Evolutionary conservation across 2,888 invertebrate genomes (phyloP).

Genomic region (Caenorhabditis sp.): DNA sequence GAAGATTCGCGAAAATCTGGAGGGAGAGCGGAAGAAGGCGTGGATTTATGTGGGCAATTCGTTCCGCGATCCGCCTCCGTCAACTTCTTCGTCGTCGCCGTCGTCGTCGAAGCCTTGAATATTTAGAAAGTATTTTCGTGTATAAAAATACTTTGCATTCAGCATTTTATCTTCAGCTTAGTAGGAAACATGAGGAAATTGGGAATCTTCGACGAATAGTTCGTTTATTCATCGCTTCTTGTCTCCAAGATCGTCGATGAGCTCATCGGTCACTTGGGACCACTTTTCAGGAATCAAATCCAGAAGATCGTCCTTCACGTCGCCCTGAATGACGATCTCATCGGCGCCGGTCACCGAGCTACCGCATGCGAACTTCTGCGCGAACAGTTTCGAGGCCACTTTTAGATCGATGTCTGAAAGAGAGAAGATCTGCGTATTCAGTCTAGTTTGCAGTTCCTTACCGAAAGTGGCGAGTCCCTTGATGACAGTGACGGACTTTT

Average conservation of each 20-base stretch:
- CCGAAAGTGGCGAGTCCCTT: slow-evolving; percentile 83
- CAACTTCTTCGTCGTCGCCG: neutral
- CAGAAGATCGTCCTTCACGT: slow-evolving; percentile 97
- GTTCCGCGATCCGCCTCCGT: slow-evolving; percentile 18
- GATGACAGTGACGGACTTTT: slow-evolving; percentile 98
- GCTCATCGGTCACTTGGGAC: slow-evolving; percentile 82
- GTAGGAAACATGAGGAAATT: neutral
- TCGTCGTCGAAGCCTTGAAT: slow-evolving; percentile 20
- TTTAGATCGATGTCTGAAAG: slow-evolving; percentile 93
- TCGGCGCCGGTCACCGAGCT: slow-evolving; percentile 95
- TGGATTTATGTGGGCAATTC: slow-evolving; percentile 55
- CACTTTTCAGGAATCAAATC: slow-evolving; percentile 98
- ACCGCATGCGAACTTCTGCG: slow-evolving; percentile 98
- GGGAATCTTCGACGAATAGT: neutral
- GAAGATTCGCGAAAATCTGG: slow-evolving; percentile 28
- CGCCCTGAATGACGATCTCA: slow-evolving; percentile 92
- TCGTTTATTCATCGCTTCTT: slow-evolving; percentile 64
- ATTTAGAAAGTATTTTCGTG: neutral
- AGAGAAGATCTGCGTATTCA: neutral
- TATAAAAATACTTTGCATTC: neutral
- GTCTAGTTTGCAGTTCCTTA: no score
- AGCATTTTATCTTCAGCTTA: neutral
- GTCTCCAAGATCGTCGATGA: slow-evolving; percentile 71
- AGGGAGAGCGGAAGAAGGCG: slow-evolving; percentile 26
- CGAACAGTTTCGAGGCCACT: slow-evolving; percentile 97